Percentiles rank a stretch among this genome's conserved stretches.
Conservation (phyloP, 2,797 vertebrate species). For the Pachyuromys duprasi region DNA sequence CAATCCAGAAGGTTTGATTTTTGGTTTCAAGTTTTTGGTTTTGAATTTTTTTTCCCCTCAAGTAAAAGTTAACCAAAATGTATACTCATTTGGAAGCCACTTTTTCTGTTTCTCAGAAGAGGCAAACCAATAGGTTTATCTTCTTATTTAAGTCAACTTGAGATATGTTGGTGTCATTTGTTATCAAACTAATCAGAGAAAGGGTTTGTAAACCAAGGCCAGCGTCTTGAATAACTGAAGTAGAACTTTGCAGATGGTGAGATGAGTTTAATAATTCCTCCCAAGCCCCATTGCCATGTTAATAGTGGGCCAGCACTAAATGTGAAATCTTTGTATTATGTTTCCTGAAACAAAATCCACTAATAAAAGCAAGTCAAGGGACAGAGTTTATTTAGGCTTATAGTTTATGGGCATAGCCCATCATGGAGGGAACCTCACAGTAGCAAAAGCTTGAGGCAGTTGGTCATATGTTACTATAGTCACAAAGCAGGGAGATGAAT, state of each 20-base stretch:
- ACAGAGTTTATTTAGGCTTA: not conserved
- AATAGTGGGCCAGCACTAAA: not conserved
- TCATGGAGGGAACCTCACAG: not conserved
- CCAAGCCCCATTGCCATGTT: not conserved
- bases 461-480: too few relatives aligned
- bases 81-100: not conserved
- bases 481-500: not conserved
- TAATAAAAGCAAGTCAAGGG: not conserved
- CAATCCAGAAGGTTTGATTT: not conserved
- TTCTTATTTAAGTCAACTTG: not conserved
- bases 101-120: not conserved
- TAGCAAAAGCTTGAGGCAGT: not conserved
- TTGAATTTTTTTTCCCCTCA: not conserved
- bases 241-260: not conserved
- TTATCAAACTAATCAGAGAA: not conserved
- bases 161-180: conserved; percentile 12
- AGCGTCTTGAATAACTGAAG: not conserved
- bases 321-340: too few relatives aligned
- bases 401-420: not conserved
- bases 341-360: not conserved
- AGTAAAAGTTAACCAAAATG: not conserved
- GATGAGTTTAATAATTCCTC: not conserved
- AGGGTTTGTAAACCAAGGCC: conserved; percentile 3
- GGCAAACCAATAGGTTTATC: not conserved
- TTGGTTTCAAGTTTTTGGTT: not conserved